A percentile compares a stretch with the other conserved stretches of the same genome.
Conservation (phyloP, 1,140 invertebrate species). For the Diabrotica virgifera region DNA sequence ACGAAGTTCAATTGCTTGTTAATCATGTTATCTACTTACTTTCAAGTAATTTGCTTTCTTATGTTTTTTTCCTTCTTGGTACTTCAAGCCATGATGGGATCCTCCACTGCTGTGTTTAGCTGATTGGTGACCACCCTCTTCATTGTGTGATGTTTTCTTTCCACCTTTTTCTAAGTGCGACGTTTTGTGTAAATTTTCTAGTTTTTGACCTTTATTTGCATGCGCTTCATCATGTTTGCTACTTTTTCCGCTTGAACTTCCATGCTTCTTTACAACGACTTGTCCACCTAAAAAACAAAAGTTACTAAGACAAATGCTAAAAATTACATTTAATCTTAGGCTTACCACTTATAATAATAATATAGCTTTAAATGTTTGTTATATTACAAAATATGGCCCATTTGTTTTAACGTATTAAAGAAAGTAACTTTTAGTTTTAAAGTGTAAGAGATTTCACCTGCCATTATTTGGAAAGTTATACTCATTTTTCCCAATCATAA, state of each 20-base stretch:
- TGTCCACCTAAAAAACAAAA: conserved; percentile 26
- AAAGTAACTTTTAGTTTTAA: not conserved
- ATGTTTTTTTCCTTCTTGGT: conserved; percentile 30
- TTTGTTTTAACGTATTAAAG: not conserved
- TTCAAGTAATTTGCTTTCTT: conserved; percentile 37
- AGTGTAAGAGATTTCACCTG: too few species aligned
- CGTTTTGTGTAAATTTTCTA: conserved; percentile 29
- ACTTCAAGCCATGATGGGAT: conserved; percentile 37
- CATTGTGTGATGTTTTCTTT: conserved; percentile 36
- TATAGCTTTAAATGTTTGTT: too few species aligned
- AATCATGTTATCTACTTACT: conserved; percentile 15
- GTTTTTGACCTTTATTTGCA: conserved; percentile 33
- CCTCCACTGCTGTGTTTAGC: conserved; percentile 33
- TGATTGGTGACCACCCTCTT: conserved; percentile 29
- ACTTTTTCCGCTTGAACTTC: conserved; percentile 30
- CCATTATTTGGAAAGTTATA: too few species aligned
- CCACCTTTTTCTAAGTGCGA: conserved; percentile 35
- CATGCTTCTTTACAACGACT: conserved; percentile 26
- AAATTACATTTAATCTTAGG: too few species aligned
- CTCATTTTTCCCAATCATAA: too few species aligned
- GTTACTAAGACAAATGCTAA: not conserved
- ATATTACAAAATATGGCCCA: too few species aligned
- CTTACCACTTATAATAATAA: too few species aligned
- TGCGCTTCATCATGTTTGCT: conserved; percentile 37
- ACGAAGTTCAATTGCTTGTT: too few species aligned